These are phyloP conservation scores for Nicator chloris DNA, from an alignment of 2,113 vertebrate species.

Conservation along the genomic window DNA sequence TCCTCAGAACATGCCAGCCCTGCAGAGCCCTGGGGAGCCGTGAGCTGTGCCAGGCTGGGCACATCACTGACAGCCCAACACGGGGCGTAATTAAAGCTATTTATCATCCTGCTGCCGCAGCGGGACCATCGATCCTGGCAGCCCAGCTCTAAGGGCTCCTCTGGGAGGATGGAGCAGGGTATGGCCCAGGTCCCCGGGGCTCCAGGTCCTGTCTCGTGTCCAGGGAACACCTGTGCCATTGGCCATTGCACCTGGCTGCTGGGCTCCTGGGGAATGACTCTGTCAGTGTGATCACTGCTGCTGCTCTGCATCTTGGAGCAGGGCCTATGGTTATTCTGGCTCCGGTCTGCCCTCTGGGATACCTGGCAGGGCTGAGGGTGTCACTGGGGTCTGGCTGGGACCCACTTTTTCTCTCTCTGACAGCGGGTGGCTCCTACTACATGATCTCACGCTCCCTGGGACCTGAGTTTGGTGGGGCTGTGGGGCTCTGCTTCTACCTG, in stretches of 20 bases:
- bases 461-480: constrained; percentile 95
- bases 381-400: background rate
- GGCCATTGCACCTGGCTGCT: background rate
- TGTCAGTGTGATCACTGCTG: fast-evolving
- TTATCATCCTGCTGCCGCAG: background rate
- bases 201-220: background rate
- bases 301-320: background rate
- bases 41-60: background rate
- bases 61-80: background rate
- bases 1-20: background rate
- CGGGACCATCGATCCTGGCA: background rate
- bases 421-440: constrained; percentile 97
- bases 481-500: constrained; percentile 98
- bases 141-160: background rate
- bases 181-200: background rate
- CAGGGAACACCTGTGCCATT: background rate
- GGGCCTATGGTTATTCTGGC: background rate
- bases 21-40: background rate
- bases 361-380: background rate
- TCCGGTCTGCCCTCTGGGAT: background rate
- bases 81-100: constrained; percentile 27
- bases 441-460: constrained; percentile 99
- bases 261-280: background rate
- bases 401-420: constrained; percentile 9
- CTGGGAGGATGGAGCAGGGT: background rate